Evolutionary conservation across 1,140 invertebrate species (phyloP).

Genomic region (Platyscapa corneri): DNA sequence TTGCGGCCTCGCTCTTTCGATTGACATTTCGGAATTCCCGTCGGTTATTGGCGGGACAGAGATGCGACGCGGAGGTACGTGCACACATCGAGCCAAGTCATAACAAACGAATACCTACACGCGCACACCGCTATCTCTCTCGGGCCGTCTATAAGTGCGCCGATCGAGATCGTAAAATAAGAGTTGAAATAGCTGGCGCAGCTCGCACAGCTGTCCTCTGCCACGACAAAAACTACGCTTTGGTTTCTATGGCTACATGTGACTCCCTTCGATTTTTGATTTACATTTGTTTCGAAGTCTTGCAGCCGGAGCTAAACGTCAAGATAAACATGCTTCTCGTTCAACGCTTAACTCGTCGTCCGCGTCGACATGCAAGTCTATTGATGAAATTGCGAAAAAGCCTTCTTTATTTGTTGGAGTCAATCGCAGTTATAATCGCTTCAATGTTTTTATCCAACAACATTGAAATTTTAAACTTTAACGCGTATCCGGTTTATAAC

Average conservation of each 20-base stretch:
- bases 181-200: constrained; percentile 64
- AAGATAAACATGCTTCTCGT: not conserved
- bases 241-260: constrained; percentile 1
- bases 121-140: not conserved
- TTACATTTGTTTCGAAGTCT: not conserved
- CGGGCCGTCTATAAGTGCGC: not conserved
- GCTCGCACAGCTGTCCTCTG: constrained; percentile 64
- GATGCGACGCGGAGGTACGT: constrained; percentile 14
- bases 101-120: not conserved
- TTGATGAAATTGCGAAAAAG: not conserved
- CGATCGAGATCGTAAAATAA: constrained; percentile 61
- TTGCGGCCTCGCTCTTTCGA: constrained; percentile 46
- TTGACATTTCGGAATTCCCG: constrained; percentile 60
- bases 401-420: too few species aligned
- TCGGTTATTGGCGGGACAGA: constrained; percentile 55
- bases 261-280: not conserved
- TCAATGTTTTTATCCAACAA: not conserved
- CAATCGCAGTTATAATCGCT: not conserved
- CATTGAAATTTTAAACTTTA: too few species aligned
- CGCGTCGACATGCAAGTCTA: not conserved
- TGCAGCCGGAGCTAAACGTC: not conserved
- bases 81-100: constrained; percentile 18
- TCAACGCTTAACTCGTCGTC: too few species aligned
- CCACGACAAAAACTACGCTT: constrained; percentile 13
- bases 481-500: too few species aligned